Percentiles rank a stretch among this genome's conserved stretches.
These are phyloP conservation scores for Fistularia commersonii DNA, from an alignment of 2,797 vertebrate genomes.

Conservation along the genomic window DNA sequence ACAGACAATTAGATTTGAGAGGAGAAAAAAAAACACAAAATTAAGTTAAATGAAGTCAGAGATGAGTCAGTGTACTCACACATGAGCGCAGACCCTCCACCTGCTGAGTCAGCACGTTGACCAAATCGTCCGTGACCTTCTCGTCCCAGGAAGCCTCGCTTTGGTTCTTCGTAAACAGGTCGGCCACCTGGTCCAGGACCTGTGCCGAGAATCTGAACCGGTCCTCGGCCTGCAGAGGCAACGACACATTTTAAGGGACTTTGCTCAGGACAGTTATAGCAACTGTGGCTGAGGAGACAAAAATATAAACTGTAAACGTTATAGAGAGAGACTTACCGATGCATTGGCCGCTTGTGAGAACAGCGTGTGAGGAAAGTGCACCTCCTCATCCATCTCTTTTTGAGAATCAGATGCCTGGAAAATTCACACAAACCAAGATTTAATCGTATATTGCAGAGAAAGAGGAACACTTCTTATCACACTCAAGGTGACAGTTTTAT, in stretches of 20 bases:
- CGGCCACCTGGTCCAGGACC: conserved; percentile 42
- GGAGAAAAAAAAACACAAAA: too few relatives aligned
- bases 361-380: neutral
- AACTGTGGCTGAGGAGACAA: too few relatives aligned
- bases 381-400: neutral
- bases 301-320: too few relatives aligned
- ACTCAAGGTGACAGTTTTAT: too few relatives aligned
- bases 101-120: conserved; percentile 42
- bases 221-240: conserved; percentile 37
- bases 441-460: too few relatives aligned
- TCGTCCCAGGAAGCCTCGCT: conserved; percentile 51
- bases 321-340: neutral
- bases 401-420: neutral
- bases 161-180: conserved; percentile 43
- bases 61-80: conserved; percentile 35
- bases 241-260: too few relatives aligned
- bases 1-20: too few relatives aligned
- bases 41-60: too few relatives aligned
- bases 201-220: conserved; percentile 48
- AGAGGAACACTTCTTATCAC: too few relatives aligned
- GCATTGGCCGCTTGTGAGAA: neutral
- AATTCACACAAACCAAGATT: too few relatives aligned
- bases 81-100: conserved; percentile 45
- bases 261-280: too few relatives aligned
- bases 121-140: conserved; percentile 37